phyloP scores from a whole-genome alignment of 2,797 vertebrate species.

The Bradypodion pumilum region DNA sequence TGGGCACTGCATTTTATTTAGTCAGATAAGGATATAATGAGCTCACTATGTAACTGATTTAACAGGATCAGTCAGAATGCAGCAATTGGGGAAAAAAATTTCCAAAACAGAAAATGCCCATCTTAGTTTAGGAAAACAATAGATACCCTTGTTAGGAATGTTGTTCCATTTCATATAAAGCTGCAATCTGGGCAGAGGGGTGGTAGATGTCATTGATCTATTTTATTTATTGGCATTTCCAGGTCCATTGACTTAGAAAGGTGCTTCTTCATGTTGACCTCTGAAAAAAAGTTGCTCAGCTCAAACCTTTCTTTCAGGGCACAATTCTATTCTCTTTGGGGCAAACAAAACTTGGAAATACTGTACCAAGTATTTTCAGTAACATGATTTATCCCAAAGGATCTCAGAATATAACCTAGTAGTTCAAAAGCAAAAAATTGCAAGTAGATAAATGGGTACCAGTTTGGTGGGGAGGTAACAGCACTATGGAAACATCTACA shows the following conservation, averaged over 20 bases:
- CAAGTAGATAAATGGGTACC: too few species aligned
- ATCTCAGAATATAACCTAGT: not conserved
- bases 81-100: not conserved
- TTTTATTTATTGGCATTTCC: too few species aligned
- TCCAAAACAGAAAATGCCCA: not conserved
- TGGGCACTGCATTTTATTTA: not conserved
- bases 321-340: not conserved
- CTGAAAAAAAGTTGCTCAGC: too few species aligned
- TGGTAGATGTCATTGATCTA: not conserved
- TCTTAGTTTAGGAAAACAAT: not conserved
- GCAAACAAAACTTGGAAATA: not conserved
- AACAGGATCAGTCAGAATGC: not conserved
- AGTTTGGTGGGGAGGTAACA: too few species aligned
- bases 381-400: not conserved
- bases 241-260: too few species aligned
- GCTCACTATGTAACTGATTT: constrained; percentile 2
- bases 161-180: not conserved
- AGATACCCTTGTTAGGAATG: not conserved
- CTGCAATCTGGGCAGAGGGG: not conserved
- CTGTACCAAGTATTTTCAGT: not conserved
- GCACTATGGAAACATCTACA: too few species aligned
- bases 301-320: not conserved
- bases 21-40: constrained; percentile 23
- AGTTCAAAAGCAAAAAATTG: too few species aligned
- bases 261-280: too few species aligned